Evolutionary conservation across 2,113 vertebrate species (phyloP), one percentile per base, ranked within the genome.

Genomic region (Podiceps cristatus): DNA sequence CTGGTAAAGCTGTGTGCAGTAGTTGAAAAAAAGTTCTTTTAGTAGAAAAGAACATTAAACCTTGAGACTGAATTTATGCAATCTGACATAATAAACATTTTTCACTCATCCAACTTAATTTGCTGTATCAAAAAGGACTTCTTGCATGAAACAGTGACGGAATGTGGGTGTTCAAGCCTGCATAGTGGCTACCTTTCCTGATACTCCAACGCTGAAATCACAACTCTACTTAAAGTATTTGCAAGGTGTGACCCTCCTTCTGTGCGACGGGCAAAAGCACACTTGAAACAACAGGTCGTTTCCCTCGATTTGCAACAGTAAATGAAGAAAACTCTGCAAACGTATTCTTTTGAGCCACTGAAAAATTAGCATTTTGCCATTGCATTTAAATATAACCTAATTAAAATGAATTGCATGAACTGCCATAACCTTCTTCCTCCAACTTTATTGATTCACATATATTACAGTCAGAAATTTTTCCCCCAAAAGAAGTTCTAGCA

Each of bases 91-190:
- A 10, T 35, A 33, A 67, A 37, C 1, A 0, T 24, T 52, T 63
- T 66, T 85, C 37, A 33, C 44, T 88, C 4, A 3, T 37, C 22
- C 11, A 23, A 7, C 29, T 91, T 56, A 33, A 22, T 59, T 15
- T 52, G 2, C 33, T 49, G 28, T 8, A 16, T 29, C 40, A 59
- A 13, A 25, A 58, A 77, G 5, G 29, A 40, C 13, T 78, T 42
- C 2, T 40, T 0, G 0, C 16, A 10, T 6, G 62, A 64, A 74
- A 52, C 1, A 5, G 29, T 31, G 33, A 10, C 25, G 37, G 50
- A 40, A 50, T 0, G 35, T 27, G 53, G 80, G 76, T 20, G 18
- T 3, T n/a, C n/a, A 29, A 71, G 37, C 40, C 3, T 24, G 3
- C 4, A 5, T 5, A 31, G 53, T 11, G 18, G 19, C 28, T 78